A percentile compares a stretch with the other conserved stretches of the same genome.
These are phyloP conservation scores for Morbakka virulenta DNA, from an alignment of 30 jellyfish, hydroid and myxozoan species.

Conservation along the genomic window DNA sequence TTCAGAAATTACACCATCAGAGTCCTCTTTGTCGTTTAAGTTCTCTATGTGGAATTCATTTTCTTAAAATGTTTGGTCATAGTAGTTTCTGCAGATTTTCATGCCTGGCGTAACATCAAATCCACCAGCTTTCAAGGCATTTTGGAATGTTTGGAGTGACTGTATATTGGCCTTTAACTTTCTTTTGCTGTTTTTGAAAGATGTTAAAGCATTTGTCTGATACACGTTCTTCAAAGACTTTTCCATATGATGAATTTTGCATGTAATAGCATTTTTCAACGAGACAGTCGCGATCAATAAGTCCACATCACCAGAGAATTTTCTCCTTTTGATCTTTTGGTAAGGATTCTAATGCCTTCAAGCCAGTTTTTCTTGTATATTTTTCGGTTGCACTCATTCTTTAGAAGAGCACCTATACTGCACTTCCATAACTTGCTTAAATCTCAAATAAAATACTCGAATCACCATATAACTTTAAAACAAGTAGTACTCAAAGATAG, in stretches of 20 bases:
- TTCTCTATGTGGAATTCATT: too few relatives aligned
- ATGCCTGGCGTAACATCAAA: too few relatives aligned
- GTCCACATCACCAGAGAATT: constrained; percentile 1
- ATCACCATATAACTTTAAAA: too few relatives aligned
- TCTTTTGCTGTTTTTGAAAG: neutral
- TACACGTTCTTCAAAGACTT: neutral
- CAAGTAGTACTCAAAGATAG: too few relatives aligned
- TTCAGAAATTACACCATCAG: neutral
- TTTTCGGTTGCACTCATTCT: neutral
- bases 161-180: neutral
- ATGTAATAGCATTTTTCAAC: neutral
- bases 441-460: too few relatives aligned
- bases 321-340: neutral
- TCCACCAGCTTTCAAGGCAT: too few relatives aligned
- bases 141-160: constrained; percentile 1
- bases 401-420: too few relatives aligned
- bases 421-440: too few relatives aligned
- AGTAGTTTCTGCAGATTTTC: neutral
- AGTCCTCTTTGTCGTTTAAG: too few relatives aligned
- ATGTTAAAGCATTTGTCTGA: constrained; percentile 3
- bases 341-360: neutral
- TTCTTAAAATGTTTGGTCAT: too few relatives aligned
- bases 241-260: neutral
- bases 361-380: neutral
- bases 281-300: neutral